Base-by-base conservation (phyloP, 2,797 vertebrate genomes). In the Pampus argenteus region DNA sequence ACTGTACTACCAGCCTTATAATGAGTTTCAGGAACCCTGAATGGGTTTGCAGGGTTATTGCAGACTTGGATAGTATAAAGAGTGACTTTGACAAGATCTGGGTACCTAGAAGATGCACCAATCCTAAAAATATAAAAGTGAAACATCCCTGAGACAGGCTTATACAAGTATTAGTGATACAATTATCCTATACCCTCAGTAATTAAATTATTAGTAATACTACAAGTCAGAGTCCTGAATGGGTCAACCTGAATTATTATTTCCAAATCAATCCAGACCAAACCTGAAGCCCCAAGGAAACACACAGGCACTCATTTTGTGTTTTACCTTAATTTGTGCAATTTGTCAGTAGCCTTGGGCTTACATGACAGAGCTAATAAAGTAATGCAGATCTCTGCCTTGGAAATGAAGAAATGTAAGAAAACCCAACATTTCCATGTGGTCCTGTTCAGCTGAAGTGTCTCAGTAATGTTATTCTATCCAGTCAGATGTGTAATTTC, bases 31-130 rank as follows among this genome's bases (percentile, higher is more conserved):
- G 18, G 9, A 42, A 29, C 45, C 64, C 60, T 65, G 70, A 67
- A 66, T 67, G 51, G 62, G 25, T 68, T 70, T 29, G 15, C 20
- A 75, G 45, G 5, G 42, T 75, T 76, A 70, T 77, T 72, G 31
- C 48, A 67, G 42, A 78, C 20, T n/a, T 29, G 40, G 29, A 58
- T 72, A 7, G 38, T 22, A 63, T 31, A 63, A 28, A 44, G 4
- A 44, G 1, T 3, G 38, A 42, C 58, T 47, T 42, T 62, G 40
- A 49, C 17, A 50, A 8, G 31, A 48, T 45, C 5, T 23, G 8
- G 7, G 9, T 29, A 29, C 51, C 25, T 61, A 8, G 51, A 42
- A 34, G 13, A 57, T 60, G 23, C 36, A 49, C 15, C 26, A 28
- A 38, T 26, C 22, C 20, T 47, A 40, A 57, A 69, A 65, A 40